Evolutionary conservation across 2,888 invertebrate species (phyloP).

Genomic region (Tetragonisca angustula): DNA sequence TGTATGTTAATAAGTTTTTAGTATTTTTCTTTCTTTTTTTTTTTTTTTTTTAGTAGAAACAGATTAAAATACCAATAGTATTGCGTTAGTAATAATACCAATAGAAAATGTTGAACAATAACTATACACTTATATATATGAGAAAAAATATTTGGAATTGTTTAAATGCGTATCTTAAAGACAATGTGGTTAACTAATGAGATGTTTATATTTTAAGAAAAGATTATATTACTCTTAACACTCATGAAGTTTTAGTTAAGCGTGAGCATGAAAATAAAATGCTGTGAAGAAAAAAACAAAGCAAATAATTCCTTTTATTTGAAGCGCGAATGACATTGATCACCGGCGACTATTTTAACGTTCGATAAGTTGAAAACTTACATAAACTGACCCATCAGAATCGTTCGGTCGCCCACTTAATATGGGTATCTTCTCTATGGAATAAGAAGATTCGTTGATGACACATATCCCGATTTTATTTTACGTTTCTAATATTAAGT

Average conservation of each 20-base stretch:
- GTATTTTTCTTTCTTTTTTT: too few species aligned
- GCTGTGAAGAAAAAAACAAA: constrained; percentile 61
- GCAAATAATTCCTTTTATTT: constrained; percentile 64
- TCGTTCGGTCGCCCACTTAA: constrained; percentile 78
- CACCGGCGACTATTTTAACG: constrained; percentile 64
- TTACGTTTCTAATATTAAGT: constrained; percentile 28
- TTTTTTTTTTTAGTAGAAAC: not conserved
- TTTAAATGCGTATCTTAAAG: constrained; percentile 61
- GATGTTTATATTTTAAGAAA: constrained; percentile 51
- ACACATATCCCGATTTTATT: constrained; percentile 58
- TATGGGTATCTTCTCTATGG: constrained; percentile 81
- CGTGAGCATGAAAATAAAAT: constrained; percentile 71
- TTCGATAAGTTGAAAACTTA: constrained; percentile 78
- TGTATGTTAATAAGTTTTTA: constrained; percentile 30
- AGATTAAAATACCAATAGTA: not conserved
- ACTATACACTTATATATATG: constrained; percentile 7
- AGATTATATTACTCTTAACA: constrained; percentile 60
- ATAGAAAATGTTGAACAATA: constrained; percentile 5
- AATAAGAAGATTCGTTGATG: constrained; percentile 78
- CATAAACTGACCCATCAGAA: constrained; percentile 79
- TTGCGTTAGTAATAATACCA: constrained; percentile 13
- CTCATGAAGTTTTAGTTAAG: constrained; percentile 74
- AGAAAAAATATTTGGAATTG: constrained; percentile 12
- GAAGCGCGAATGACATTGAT: constrained; percentile 63
- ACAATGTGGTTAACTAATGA: constrained; percentile 76